phyloP scores from a whole-genome alignment of 2,797 vertebrate species.

The Anableps anableps region DNA sequence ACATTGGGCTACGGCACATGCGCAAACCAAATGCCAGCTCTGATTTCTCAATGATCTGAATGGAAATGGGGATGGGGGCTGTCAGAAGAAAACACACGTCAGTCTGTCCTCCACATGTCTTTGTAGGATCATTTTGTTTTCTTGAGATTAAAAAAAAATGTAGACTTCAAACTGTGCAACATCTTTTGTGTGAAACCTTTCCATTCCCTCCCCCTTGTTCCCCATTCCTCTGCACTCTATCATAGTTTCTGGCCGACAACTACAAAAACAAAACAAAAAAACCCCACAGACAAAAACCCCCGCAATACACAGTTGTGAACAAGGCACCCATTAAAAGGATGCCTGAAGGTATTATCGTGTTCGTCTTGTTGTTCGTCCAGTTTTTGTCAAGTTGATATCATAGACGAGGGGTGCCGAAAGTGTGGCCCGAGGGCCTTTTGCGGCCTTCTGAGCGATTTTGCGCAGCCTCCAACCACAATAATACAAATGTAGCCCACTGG shows the following conservation, averaged over 20 bases:
- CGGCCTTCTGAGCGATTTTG: not conserved
- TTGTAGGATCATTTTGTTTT: constrained; percentile 1
- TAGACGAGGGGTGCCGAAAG: not conserved
- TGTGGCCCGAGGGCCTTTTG: not conserved
- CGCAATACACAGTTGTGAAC: not conserved
- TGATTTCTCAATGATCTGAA: constrained; percentile 43
- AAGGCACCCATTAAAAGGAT: not conserved
- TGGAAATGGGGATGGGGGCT: constrained; percentile 39
- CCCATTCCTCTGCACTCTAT: constrained; percentile 14
- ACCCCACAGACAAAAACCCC: no score
- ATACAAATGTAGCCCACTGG: not conserved
- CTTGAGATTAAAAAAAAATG: constrained; percentile 4
- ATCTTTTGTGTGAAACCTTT: constrained; percentile 37
- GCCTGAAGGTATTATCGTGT: not conserved
- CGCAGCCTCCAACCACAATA: not conserved
- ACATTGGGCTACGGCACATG: constrained; percentile 72
- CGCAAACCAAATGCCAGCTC: constrained; percentile 59
- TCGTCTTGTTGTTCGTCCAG: no score
- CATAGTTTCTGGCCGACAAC: constrained; percentile 17
- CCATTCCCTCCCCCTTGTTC: constrained; percentile 28
- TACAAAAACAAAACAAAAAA: constrained; percentile 12
- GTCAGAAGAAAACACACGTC: not conserved
- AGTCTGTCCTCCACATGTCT: not conserved
- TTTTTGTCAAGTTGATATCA: not conserved
- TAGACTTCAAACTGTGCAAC: constrained; percentile 11